These are phyloP conservation scores for Anodontia alba DNA, from an alignment of 2,888 invertebrate genomes.

Conservation along the genomic window DNA sequence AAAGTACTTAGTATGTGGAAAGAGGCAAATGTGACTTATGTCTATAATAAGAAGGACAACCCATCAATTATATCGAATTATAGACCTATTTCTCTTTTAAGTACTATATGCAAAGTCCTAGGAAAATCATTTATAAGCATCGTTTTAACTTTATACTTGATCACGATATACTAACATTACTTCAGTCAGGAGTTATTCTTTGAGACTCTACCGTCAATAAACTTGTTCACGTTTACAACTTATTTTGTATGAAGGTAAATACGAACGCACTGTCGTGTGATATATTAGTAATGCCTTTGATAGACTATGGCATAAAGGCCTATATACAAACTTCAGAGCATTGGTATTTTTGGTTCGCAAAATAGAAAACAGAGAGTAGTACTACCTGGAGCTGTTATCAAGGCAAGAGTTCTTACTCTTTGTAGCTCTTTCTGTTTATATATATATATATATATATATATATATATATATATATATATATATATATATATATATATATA, in stretches of 20 bases:
- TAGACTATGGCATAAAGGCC: conserved; percentile 33
- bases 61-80: conserved; percentile 20
- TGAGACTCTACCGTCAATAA: conserved; percentile 41
- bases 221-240: conserved; percentile 19
- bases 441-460: too few relatives aligned
- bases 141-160: conserved; percentile 10
- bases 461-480: too few relatives aligned
- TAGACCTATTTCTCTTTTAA: conserved; percentile 1
- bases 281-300: conserved; percentile 53
- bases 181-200: conserved; percentile 38
- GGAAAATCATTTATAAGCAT: conserved; percentile 26
- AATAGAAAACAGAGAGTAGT: too few relatives aligned
- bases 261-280: conserved; percentile 38
- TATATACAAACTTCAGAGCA: background rate
- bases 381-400: too few relatives aligned
- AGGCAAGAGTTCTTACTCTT: too few relatives aligned
- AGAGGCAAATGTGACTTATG: conserved; percentile 22
- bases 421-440: too few relatives aligned
- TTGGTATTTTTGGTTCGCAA: background rate
- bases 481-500: too few relatives aligned
- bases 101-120: conserved; percentile 20
- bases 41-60: conserved; percentile 30
- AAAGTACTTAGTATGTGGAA: conserved; percentile 27
- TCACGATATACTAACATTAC: background rate
- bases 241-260: conserved; percentile 31